phyloP scores from a whole-genome alignment of 2,888 invertebrate genomes.

The Tetragonisca angustula region DNA sequence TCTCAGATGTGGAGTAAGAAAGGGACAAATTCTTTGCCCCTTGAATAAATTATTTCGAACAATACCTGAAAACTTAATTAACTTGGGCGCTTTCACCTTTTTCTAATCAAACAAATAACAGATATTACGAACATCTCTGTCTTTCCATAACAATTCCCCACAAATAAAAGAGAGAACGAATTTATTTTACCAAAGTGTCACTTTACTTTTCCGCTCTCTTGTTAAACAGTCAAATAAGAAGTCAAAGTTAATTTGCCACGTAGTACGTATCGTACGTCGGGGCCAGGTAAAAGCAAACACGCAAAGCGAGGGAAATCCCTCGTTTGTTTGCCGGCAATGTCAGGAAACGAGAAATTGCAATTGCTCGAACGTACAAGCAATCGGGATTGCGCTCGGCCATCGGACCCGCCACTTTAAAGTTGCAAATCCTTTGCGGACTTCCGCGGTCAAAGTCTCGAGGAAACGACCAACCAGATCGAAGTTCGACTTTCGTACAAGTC shows the following conservation, averaged over 20 bases:
- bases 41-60: too few species aligned
- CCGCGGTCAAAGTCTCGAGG: constrained; percentile 5
- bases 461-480: constrained; percentile 32
- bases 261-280: not conserved
- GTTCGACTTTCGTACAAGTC: constrained; percentile 34
- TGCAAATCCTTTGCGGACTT: constrained; percentile 65
- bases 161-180: not conserved
- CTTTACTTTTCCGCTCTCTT: not conserved
- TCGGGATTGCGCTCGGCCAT: constrained; percentile 35
- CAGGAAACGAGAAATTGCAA: constrained; percentile 50
- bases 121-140: too few species aligned
- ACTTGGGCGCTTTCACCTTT: too few species aligned
- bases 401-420: constrained; percentile 58
- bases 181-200: not conserved
- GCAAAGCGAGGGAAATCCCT: not conserved
- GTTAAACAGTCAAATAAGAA: not conserved
- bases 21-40: too few species aligned
- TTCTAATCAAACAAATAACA: too few species aligned
- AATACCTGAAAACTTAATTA: too few species aligned
- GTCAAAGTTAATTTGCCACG: not conserved
- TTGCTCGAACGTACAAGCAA: constrained; percentile 53
- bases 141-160: too few species aligned
- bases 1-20: not conserved
- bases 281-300: too few species aligned
- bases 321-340: constrained; percentile 1